Base-by-base conservation (phyloP, 1,140 invertebrate species). In the Papilio xuthus region DNA sequence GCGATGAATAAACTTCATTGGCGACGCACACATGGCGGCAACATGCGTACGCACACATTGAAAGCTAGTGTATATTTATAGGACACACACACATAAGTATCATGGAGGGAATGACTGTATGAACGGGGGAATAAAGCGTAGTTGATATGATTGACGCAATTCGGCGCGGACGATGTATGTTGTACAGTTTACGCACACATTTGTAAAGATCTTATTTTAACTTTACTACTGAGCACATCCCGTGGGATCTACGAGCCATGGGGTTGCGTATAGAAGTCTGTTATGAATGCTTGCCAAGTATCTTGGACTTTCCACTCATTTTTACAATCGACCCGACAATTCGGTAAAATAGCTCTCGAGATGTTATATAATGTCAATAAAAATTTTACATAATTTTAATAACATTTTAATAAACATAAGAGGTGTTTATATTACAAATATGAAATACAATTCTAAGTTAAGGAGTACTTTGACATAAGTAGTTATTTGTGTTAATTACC, bases 101-200 rank as follows among this genome's bases (percentile, higher is more conserved):
- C 47, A 63, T 18, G 76, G 79, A 86, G 87, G 85, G 86, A 88
- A 85, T 88, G 87, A 87, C 85, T 87, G 82, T 88, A 86, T 85
- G 86, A 83, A 87, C 85, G 83, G 85, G 86, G 89, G 87, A 90
- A 88, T 89, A 89, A 87, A 87, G 84, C 81, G 84, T 87, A 85
- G 85, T 90, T 89, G 85, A 87, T 87, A 81, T 86, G 88, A 90
- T 91, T 92, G 92, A 91, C 92, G 91, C 86, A 91, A 90, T 91
- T 85, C 84, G 83, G 81, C 83, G 87, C 88, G 84, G 84, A 87
- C 88, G 79, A 63, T 63, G 26, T 63, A 76, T 47, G 63, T 82
- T 47, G 63, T 82, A 79, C 78, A 90, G 69, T 82, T 77, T 78
- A 90, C 89, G 42, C 86, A 92, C 91, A 93, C 92, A 90, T 81